Conservation (phyloP, 2,888 invertebrate species). For the Thereva nobilitata region DNA sequence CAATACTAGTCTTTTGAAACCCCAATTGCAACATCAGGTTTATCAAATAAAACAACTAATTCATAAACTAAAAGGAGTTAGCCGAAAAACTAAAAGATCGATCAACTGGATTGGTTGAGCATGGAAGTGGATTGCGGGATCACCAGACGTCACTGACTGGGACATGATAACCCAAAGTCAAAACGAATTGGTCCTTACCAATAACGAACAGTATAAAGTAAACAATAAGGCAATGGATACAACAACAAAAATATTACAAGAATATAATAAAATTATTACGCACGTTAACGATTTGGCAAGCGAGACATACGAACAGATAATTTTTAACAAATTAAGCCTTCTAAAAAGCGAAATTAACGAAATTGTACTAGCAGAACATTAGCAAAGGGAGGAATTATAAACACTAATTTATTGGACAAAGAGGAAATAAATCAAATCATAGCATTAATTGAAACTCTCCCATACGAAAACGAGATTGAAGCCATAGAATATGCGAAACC, state of each 20-base stretch:
- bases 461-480: not conserved
- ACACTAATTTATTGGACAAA: not conserved
- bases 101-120: no score
- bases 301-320: not conserved
- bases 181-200: slow-evolving; percentile 7
- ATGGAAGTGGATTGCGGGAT: slow-evolving; percentile 24
- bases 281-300: not conserved
- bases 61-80: slow-evolving; percentile 11
- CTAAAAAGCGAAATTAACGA: slow-evolving; percentile 10
- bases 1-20: no score
- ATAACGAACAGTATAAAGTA: slow-evolving; percentile 29
- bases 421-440: not conserved
- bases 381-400: slow-evolving; percentile 8
- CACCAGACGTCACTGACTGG: slow-evolving; percentile 24
- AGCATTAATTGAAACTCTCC: not conserved
- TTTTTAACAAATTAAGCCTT: slow-evolving; percentile 1
- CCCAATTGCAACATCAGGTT: slow-evolving; percentile 19
- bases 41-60: slow-evolving; percentile 14
- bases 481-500: not conserved
- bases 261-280: slow-evolving; percentile 6
- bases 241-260: slow-evolving; percentile 11
- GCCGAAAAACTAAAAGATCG: no score
- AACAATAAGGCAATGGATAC: slow-evolving; percentile 17
- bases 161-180: slow-evolving; percentile 4
- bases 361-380: not conserved